A percentile compares a stretch with the other conserved stretches of the same genome.
phyloP scores from a whole-genome alignment of 92 coral and sea anemone genomes.

The Parazoanthus atlanticus region DNA sequence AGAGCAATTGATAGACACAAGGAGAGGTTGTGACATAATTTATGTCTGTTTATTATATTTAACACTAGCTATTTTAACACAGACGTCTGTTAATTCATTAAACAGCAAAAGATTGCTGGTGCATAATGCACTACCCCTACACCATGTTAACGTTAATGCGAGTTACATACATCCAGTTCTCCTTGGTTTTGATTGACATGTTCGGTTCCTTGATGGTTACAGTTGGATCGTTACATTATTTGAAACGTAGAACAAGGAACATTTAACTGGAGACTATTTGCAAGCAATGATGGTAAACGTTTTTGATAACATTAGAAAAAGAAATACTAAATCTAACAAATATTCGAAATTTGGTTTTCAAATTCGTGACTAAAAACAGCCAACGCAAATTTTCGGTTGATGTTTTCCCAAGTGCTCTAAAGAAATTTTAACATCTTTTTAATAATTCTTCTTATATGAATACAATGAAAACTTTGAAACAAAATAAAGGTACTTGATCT shows the following conservation, averaged over 20 bases:
- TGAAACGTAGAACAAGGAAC: background rate
- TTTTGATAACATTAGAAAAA: slow-evolving; percentile 20
- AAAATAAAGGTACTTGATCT: slow-evolving; percentile 7
- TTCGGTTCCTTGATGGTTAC: background rate
- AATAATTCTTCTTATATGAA: background rate
- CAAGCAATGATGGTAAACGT: slow-evolving; percentile 25
- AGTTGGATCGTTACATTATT: background rate
- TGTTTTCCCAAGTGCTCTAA: background rate
- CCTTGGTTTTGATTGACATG: background rate
- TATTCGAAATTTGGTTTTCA: background rate
- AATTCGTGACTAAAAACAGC: background rate
- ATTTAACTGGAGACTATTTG: slow-evolving; percentile 17
- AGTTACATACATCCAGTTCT: background rate
- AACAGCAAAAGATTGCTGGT: slow-evolving; percentile 2
- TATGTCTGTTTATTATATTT: slow-evolving; percentile 41
- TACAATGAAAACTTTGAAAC: background rate
- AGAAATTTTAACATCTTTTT: background rate
- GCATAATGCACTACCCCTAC: slow-evolving; percentile 32
- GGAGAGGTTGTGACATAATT: slow-evolving; percentile 32
- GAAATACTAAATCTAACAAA: background rate
- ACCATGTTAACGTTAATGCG: slow-evolving; percentile 1
- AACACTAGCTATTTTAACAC: slow-evolving; percentile 33
- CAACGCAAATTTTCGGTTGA: background rate
- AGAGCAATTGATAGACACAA: background rate
- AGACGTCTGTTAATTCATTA: slow-evolving; percentile 22